Percentiles rank a stretch among this genome's conserved stretches.
phyloP scores from a whole-genome alignment of 2,113 vertebrate genomes.

The Cisticola juncidis region DNA sequence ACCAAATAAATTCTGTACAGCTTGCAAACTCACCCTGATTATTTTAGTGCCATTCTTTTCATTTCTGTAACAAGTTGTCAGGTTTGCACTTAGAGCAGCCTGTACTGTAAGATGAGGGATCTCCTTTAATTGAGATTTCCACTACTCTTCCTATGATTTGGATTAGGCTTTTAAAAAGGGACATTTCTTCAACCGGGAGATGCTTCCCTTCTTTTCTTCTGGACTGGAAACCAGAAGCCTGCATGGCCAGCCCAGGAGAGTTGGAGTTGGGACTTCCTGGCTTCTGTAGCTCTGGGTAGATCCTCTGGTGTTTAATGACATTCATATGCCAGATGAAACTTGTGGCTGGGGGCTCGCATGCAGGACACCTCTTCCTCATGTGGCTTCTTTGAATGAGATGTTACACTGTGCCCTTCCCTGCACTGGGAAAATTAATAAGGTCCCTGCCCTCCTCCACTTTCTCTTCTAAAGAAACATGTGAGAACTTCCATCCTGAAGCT shows the following conservation, averaged over 20 bases:
- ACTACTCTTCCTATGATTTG: not conserved
- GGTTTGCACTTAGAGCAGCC: not conserved
- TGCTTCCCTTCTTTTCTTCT: not conserved
- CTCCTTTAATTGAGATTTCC: not conserved
- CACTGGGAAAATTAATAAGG: not conserved
- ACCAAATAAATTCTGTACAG: not conserved
- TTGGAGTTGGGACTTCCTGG: not conserved
- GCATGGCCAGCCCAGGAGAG: not conserved
- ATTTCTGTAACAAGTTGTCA: not conserved
- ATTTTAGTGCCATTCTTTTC: not conserved
- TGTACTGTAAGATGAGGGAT: not conserved
- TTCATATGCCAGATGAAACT: not conserved
- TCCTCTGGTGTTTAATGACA: not conserved
- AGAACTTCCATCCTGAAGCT: not conserved
- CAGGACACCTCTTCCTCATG: not conserved
- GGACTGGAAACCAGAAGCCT: not conserved
- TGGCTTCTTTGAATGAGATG: not conserved
- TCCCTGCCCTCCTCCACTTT: not conserved
- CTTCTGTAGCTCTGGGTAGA: not conserved
- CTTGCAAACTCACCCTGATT: not conserved
- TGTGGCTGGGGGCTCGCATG: fast-evolving
- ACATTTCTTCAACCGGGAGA: not conserved
- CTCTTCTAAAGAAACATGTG: not conserved
- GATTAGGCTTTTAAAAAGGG: not conserved
- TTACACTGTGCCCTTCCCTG: fast-evolving